phyloP scores from a whole-genome alignment of 2,888 invertebrate genomes.

The Maniola hyperantus region DNA sequence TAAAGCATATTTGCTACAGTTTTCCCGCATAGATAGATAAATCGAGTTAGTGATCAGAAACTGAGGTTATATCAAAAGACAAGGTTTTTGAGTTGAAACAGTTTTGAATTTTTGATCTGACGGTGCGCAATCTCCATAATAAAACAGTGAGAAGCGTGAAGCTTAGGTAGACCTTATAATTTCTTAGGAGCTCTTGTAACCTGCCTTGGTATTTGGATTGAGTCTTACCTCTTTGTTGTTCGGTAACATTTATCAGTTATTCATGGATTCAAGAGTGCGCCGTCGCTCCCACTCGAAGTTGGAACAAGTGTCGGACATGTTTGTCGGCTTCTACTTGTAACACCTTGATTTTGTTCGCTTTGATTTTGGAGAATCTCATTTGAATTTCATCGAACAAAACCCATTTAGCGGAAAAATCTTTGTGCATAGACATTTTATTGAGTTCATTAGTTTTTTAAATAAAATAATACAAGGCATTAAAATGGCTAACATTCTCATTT shows the following conservation, averaged over 20 bases:
- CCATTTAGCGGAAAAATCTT: background rate
- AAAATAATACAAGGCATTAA: no score
- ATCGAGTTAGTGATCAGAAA: no score
- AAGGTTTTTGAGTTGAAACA: no score
- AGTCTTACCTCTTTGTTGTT: slow-evolving; percentile 29
- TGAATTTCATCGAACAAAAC: slow-evolving; percentile 18
- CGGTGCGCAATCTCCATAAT: no score
- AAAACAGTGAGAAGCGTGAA: background rate
- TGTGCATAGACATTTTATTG: background rate
- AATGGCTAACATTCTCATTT: no score
- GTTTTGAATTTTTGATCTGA: no score
- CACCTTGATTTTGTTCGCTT: slow-evolving; percentile 29
- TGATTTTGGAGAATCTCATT: slow-evolving; percentile 15
- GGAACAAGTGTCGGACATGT: slow-evolving; percentile 53
- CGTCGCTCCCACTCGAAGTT: slow-evolving; percentile 40
- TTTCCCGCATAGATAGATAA: no score
- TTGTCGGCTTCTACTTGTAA: slow-evolving; percentile 38
- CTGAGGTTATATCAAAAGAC: no score
- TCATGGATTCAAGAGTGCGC: slow-evolving; percentile 59
- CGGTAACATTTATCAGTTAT: slow-evolving; percentile 72
- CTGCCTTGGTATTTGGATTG: slow-evolving; percentile 12
- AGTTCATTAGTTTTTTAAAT: no score
- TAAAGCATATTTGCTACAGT: no score
- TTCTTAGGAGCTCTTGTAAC: slow-evolving; percentile 1
- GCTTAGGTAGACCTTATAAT: background rate